Evolutionary conservation across 2,113 vertebrate genomes (phyloP).

Genomic region (Tragelaphus strepsiceros): DNA sequence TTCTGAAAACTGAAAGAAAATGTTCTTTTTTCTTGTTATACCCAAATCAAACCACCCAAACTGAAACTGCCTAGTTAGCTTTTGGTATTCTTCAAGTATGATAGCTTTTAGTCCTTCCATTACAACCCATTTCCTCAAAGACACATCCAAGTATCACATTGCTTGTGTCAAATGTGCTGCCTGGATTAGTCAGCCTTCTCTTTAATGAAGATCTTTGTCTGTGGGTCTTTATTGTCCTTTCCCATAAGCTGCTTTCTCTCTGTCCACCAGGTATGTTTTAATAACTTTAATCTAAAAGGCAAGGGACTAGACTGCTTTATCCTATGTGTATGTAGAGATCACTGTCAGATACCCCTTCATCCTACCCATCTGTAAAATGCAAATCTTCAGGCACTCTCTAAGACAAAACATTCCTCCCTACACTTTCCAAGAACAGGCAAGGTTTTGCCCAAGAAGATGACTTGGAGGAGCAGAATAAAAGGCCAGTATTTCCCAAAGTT

Average conservation of each 20-base stretch:
- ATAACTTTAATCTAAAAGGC: neutral
- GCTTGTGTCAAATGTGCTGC: neutral
- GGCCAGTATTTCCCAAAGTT: neutral
- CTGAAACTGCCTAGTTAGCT: neutral
- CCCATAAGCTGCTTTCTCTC: neutral
- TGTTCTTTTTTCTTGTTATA: neutral
- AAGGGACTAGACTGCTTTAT: neutral
- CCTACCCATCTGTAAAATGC: neutral
- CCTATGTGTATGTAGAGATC: neutral
- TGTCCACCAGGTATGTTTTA: neutral
- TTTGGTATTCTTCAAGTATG: neutral
- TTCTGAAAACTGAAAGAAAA: neutral
- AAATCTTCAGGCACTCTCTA: neutral
- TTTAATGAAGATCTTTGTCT: neutral
- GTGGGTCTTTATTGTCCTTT: neutral
- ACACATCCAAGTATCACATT: neutral
- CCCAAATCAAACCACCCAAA: neutral
- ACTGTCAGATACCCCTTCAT: neutral
- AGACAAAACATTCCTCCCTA: neutral
- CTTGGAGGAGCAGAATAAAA: neutral
- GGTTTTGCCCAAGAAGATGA: neutral
- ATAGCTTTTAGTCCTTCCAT: neutral
- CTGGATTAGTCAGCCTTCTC: neutral
- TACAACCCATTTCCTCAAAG: neutral
- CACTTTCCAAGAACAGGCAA: neutral